Evolutionary conservation across 2,797 vertebrate species (phyloP).

Genomic region (Hyperoplus lanceolatus): DNA sequence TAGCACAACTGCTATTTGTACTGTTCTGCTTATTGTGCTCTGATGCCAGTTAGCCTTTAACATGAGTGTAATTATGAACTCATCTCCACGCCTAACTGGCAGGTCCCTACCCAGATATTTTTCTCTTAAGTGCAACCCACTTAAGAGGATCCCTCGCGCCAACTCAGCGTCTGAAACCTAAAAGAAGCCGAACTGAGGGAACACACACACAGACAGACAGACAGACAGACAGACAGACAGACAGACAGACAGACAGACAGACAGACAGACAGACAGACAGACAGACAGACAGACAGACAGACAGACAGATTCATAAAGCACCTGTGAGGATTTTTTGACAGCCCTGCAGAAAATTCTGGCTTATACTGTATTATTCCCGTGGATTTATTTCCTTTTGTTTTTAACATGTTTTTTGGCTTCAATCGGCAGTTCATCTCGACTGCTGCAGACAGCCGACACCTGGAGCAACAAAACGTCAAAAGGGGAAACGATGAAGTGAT

Average conservation of each 20-base stretch:
- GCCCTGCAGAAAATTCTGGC: conserved; percentile 19
- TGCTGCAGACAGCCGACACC: conserved; percentile 52
- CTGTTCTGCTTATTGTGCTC: conserved; percentile 32
- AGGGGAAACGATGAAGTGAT: conserved; percentile 45
- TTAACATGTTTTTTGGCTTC: conserved; percentile 32
- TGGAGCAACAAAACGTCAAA: conserved; percentile 61
- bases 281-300: too few relatives aligned
- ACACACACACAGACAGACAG: background rate
- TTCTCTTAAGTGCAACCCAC: conserved; percentile 42
- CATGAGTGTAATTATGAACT: conserved; percentile 47
- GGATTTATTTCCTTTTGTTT: background rate
- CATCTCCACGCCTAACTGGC: conserved; percentile 48
- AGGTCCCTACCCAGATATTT: conserved; percentile 26
- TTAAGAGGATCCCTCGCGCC: conserved; percentile 32
- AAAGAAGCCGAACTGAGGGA: conserved; percentile 33
- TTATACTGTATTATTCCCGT: background rate
- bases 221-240: too few relatives aligned
- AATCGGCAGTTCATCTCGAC: conserved; percentile 50
- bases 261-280: too few relatives aligned
- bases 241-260: background rate
- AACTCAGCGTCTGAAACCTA: conserved; percentile 19
- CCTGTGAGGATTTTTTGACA: conserved; percentile 45
- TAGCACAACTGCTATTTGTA: conserved; percentile 44
- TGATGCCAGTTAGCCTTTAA: conserved; percentile 61
- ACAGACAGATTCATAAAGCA: conserved; percentile 34